Evolutionary conservation across 2,888 invertebrate genomes (phyloP), one percentile per base, ranked within the genome.

Genomic region (Sialis fuliginosa): DNA sequence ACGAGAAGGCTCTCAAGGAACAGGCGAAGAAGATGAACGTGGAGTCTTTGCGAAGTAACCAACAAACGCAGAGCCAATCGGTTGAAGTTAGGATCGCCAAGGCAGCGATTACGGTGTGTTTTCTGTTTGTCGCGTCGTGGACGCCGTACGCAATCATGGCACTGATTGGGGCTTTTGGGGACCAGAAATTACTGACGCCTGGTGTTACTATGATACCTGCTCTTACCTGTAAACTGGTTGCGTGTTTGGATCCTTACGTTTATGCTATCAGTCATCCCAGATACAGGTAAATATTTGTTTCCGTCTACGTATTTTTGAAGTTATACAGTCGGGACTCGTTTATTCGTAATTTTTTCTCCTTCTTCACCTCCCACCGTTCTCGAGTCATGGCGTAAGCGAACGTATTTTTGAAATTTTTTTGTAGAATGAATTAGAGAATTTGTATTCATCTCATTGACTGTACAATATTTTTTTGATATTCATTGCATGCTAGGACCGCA

Each of bases 21-120:
- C 76, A 76, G 63, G 89, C 89, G 0, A 88, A 87, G 59, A 89
- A 89, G 65, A 90, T 89, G 89, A 89, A 89, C 58, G 86, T 89
- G 1, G 87, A 89, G 57, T 88, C 88, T 1, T 66, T 89, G 33
- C 71, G 87, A 45, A 73, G 75, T 51, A 77, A 85, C 64, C 77
- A 81, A 60, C 71, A 74, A 53, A 70, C 74, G 46, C 73, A 79
- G 39, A 62, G 60, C 37, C 72, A 86, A 53, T 82, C 86, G 1
- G 84, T 86, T 0, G 89, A 89, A 61, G 77, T 89, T 54, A 71
- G 85, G 54, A 89, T 89, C 57, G 88, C 89, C 0, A 89, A 89
- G 59, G 87, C 90, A 7, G 88, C 88, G 3, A 84, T 91, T 40
- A 84, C 89, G 1, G 81, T 89, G 39, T 84, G 89, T 57, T 90